Evolutionary conservation across 2,797 vertebrate species (phyloP).

Genomic region (Pygocentrus nattereri): DNA sequence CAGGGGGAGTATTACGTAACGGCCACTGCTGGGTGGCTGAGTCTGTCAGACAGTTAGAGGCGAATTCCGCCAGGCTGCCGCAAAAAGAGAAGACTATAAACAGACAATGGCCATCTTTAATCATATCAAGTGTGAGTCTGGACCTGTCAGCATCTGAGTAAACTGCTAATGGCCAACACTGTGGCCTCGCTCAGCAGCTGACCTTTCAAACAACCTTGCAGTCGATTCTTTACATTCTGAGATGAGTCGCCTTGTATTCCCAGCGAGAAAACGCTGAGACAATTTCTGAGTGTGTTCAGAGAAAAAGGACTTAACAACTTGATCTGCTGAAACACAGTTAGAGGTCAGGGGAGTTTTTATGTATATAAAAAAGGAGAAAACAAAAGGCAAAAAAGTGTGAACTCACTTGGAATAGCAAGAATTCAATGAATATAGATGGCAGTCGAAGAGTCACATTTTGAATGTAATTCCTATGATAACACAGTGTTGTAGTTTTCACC

Average conservation of each 20-base stretch:
- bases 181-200: not conserved
- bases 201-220: constrained; percentile 24
- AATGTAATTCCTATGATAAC: too few relatives aligned
- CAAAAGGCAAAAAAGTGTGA: not conserved
- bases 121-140: constrained; percentile 16
- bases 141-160: constrained; percentile 12
- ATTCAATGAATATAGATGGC: constrained; percentile 46
- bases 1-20: constrained; percentile 22
- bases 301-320: not conserved
- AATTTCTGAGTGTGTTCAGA: constrained; percentile 8
- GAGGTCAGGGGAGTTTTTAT: not conserved
- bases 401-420: constrained; percentile 12
- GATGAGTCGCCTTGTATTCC: not conserved
- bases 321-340: constrained; percentile 6
- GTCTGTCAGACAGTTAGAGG: constrained; percentile 16
- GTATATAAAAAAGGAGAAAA: not conserved
- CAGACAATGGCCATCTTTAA: constrained; percentile 43
- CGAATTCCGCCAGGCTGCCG: not conserved
- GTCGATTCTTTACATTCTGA: constrained; percentile 14
- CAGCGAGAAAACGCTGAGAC: not conserved
- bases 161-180: constrained; percentile 10
- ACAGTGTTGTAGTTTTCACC: not conserved
- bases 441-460: constrained; percentile 19
- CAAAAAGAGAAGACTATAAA: constrained; percentile 22
- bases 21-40: constrained; percentile 20